Evolutionary conservation across 2,797 vertebrate species (phyloP), one percentile per base, ranked within the genome.

Genomic region (Orestias chungarensis): DNA sequence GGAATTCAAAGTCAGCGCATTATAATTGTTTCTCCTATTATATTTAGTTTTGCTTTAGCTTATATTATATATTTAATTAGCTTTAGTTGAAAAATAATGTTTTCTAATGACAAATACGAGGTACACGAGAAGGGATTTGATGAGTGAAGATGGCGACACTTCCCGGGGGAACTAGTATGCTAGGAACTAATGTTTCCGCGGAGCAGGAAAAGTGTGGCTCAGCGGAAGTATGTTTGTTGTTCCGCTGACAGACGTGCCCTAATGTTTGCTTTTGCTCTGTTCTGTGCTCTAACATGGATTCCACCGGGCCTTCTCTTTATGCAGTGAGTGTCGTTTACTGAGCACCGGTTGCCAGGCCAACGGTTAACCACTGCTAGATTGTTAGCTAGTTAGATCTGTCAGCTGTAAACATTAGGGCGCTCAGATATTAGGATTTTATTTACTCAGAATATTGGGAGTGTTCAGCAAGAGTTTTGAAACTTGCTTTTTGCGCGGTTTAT

Each of bases 251-350:
- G 40, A 50, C 82, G 74, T 80, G 49, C 76, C 70, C 33, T 66
- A n/a, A 70, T 62, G 68, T n/a, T n/a, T 65, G 66, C 50, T 78
- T 31, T 76, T 80, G 11, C 73, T 76, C 27, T 55, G 64, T 6
- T 6, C 4, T 55, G 65, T 78, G 15, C 4, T 59, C 1, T 66
- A 42, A 59, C 44, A 92, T 93, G 91, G 90, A 88, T 4, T 68
- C 87, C 40, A 78, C 68, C 66, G 83, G 68, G 75, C 65, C 78
- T 0, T 59, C 81, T 11, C 71, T 78, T 15, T 75, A 86, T 42
- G 27, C 75, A 47, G 92, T 92, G 91, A 8, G 91, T 92, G 1
- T n/a, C 1, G 2, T 38, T 68, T 27, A 31, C 46, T 7, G 6
- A 29, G 35, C 15, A 11, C 35, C 3, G 1, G 23, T 50, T 44